phyloP scores from a whole-genome alignment of 2,888 invertebrate genomes.

The Lordiphosa andalusiaca region DNA sequence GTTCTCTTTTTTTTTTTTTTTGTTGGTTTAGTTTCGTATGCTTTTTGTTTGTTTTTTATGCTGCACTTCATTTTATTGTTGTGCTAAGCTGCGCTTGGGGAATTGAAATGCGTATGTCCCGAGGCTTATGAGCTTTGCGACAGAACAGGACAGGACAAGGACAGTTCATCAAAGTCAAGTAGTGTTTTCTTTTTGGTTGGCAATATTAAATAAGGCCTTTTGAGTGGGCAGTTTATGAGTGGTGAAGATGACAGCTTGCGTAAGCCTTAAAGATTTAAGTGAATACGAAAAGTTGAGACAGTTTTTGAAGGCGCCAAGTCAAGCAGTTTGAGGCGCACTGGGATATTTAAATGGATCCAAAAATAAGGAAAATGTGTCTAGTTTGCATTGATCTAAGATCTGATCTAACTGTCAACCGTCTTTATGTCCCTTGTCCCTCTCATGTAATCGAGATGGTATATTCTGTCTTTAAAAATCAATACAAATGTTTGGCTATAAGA shows the following conservation, averaged over 20 bases:
- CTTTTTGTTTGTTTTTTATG: slow-evolving; percentile 51
- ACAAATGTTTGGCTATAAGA: too few species aligned
- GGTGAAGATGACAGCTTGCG: slow-evolving; percentile 1
- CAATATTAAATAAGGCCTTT: slow-evolving; percentile 10
- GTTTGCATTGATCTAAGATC: too few species aligned
- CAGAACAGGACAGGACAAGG: slow-evolving; percentile 16
- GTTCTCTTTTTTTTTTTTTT: too few species aligned
- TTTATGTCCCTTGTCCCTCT: too few species aligned
- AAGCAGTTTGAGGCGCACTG: too few species aligned
- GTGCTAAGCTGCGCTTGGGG: slow-evolving; percentile 69
- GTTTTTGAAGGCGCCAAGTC: too few species aligned
- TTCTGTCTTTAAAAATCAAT: too few species aligned
- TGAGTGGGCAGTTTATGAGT: slow-evolving; percentile 10
- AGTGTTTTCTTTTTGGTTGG: slow-evolving; percentile 29
- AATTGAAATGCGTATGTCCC: slow-evolving; percentile 63
- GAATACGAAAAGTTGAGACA: background rate
- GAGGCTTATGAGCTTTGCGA: slow-evolving; percentile 47
- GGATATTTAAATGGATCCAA: too few species aligned
- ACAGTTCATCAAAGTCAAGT: slow-evolving; percentile 65
- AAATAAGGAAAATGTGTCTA: too few species aligned
- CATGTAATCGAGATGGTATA: too few species aligned
- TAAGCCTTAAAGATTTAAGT: slow-evolving; percentile 4
- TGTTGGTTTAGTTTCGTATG: slow-evolving; percentile 18
- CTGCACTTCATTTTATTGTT: slow-evolving; percentile 73
- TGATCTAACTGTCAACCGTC: too few species aligned